Evolutionary conservation across 2,888 invertebrate species (phyloP), one percentile per base, ranked within the genome.

Genomic region (Dryococelus australis): DNA sequence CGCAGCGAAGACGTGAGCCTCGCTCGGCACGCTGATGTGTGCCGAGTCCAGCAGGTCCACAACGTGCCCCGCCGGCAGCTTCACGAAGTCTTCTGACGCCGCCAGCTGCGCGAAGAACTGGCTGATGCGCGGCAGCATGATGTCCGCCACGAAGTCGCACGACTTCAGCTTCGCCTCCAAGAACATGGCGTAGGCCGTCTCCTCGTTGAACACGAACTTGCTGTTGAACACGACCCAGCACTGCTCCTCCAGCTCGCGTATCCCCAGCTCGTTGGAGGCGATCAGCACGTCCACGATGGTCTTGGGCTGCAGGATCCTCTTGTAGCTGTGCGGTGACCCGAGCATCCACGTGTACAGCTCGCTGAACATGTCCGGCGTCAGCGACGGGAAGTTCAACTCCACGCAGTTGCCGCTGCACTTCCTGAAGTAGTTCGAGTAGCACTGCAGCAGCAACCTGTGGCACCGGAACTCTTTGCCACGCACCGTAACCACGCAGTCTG

Each of bases 141-240:
- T 65, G 65, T 65, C 65, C 12, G 65, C 65, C 24, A 65, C 65
- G 24, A 65, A 1, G n/a, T 65, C 65, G 65, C 65, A 65, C 65
- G 65, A 65, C 65, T 65, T 65, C 13, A 65, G 65, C 24, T 24
- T 65, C 1, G 65, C 65, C 65, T 65, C 65, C 65, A 65, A 24
- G 24, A 65, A 65, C 65, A 65, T 65, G 65, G 65, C 10, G 65
- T 65, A 65, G 24, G 65, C 65, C 65, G 65, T 65, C 65, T 65
- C 65, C 65, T 65, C 65, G 65, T 65, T 24, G 65, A 24, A 65
- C 65, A 16, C 65, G 20, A 2, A 8, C n/a, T 65, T 65, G 65
- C 65, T 24, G 65, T 65, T 65, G 65, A 65, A 65, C 65, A 65
- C 65, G 65, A 24, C 65, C 65, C 65, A 65, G 65, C 65, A 65